Percentiles rank a stretch among this genome's conserved stretches.
phyloP scores from a whole-genome alignment of 2,797 vertebrate genomes.

The Hephaestus fuliginosus region DNA sequence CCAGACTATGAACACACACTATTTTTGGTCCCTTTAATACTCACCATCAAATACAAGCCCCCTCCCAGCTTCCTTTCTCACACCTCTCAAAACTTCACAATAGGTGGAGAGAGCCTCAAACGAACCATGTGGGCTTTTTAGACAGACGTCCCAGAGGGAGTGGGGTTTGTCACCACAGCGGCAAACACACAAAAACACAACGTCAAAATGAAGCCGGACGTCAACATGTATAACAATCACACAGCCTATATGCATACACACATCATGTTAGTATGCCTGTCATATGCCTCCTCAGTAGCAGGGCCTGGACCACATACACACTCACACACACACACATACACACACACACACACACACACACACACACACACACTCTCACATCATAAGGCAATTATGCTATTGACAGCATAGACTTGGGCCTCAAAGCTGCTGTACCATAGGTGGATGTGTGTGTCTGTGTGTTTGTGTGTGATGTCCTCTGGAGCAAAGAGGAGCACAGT shows the following conservation, averaged over 20 bases:
- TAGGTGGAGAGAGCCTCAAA: constrained; percentile 4
- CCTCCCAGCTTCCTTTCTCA: no score
- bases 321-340: no score
- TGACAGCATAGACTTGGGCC: not conserved
- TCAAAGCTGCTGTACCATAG: not conserved
- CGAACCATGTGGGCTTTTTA: constrained; percentile 5
- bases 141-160: not conserved
- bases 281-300: constrained; percentile 1
- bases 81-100: constrained; percentile 9
- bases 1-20: not conserved
- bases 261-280: constrained; percentile 13
- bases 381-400: constrained; percentile 10
- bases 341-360: not conserved
- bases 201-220: not conserved
- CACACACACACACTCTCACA: not conserved
- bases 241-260: not conserved
- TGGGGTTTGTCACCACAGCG: not conserved
- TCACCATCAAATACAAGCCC: not conserved
- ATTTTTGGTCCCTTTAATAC: not conserved
- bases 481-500: not conserved
- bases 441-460: constrained; percentile 7
- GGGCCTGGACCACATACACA: no score
- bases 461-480: not conserved
- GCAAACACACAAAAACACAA: not conserved
- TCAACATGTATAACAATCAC: not conserved